phyloP scores from a whole-genome alignment of 2,797 vertebrate species.

The Gymnothorax reevesii region DNA sequence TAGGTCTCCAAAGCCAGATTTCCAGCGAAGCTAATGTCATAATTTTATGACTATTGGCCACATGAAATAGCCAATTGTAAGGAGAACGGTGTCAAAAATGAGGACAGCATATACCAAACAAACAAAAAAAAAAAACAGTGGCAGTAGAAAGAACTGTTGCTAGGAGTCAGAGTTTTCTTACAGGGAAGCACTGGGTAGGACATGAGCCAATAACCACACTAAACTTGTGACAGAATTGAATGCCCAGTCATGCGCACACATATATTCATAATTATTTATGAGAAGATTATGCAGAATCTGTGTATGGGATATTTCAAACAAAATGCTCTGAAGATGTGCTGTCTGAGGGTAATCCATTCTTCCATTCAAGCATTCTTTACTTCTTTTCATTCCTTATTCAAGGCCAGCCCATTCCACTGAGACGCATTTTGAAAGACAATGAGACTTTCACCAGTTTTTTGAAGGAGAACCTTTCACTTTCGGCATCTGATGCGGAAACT shows the following conservation, averaged over 20 bases:
- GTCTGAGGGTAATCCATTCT: not conserved
- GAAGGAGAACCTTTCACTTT: conserved; percentile 53
- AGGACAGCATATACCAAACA: too few relatives aligned
- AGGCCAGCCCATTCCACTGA: conserved; percentile 63
- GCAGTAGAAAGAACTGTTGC: too few relatives aligned
- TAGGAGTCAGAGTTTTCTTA: too few relatives aligned
- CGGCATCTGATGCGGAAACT: conserved; percentile 55
- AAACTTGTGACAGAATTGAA: too few relatives aligned
- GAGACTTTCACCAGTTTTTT: conserved; percentile 70
- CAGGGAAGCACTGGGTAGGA: too few relatives aligned
- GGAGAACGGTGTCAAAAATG: too few relatives aligned
- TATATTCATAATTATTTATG: not conserved
- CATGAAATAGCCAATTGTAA: too few relatives aligned
- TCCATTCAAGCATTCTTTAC: not conserved
- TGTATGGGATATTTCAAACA: not conserved
- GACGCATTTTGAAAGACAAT: conserved; percentile 61
- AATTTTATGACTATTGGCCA: too few relatives aligned
- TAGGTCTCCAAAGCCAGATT: too few relatives aligned
- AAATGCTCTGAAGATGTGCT: not conserved
- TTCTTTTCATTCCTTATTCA: not conserved
- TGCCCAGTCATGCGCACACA: not conserved
- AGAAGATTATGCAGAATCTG: not conserved
- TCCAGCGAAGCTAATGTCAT: too few relatives aligned
- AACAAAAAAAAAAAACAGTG: too few relatives aligned
- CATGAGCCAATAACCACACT: too few relatives aligned